Percentiles rank a stretch among this genome's conserved stretches.
phyloP scores from a whole-genome alignment of 2,113 vertebrate genomes.

The Pavo muticus region DNA sequence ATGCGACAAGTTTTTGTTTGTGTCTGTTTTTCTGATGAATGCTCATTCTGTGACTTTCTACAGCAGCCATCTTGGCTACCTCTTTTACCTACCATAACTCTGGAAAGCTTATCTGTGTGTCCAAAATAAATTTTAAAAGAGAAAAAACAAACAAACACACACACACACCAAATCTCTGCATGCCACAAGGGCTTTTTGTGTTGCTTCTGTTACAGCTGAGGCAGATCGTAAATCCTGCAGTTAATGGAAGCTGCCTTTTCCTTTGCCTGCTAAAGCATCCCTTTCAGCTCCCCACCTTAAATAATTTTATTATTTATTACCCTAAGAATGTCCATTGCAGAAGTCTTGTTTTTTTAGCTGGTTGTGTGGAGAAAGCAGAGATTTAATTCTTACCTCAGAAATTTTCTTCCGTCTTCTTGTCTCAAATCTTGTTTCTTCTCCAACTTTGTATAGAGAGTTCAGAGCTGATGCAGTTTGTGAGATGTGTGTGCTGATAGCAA shows the following conservation, averaged over 20 bases:
- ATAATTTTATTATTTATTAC: background rate
- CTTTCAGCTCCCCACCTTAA: background rate
- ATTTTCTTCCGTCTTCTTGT: background rate
- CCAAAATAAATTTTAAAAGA: background rate
- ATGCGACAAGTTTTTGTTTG: background rate
- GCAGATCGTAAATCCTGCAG: background rate
- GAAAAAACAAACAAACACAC: background rate
- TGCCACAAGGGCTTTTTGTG: background rate
- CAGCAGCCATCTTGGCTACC: background rate
- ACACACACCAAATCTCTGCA: rapidly evolving
- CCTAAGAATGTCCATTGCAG: background rate
- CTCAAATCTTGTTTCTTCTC: background rate
- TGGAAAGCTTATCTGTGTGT: background rate
- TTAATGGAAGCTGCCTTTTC: background rate
- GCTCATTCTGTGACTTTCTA: background rate
- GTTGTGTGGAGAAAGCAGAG: background rate
- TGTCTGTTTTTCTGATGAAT: background rate
- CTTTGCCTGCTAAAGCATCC: background rate
- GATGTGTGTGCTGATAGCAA: background rate
- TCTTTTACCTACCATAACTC: background rate
- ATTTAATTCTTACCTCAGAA: background rate
- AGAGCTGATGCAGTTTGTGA: background rate
- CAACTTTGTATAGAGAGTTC: background rate
- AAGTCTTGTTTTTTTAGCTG: background rate
- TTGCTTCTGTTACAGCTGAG: background rate